Evolutionary conservation across 2,888 invertebrate species (phyloP).

Genomic region (Torymus texanus): DNA sequence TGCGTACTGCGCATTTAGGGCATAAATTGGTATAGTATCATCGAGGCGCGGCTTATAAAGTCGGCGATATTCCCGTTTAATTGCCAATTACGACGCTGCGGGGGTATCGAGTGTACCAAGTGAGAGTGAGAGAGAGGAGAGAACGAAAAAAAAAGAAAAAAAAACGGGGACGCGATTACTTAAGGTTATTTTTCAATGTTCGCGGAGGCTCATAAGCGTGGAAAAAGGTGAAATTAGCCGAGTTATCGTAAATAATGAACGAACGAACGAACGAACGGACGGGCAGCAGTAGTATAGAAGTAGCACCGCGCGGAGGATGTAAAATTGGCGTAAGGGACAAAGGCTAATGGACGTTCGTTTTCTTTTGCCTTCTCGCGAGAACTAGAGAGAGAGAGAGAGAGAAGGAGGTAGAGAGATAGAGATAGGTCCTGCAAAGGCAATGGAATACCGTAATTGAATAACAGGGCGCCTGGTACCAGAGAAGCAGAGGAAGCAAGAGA

Average conservation of each 20-base stretch:
- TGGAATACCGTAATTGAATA: constrained; percentile 51
- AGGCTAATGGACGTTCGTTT: too few species aligned
- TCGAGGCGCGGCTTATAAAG: constrained; percentile 14
- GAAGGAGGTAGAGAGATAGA: background rate
- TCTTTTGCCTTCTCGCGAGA: background rate
- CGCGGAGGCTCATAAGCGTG: too few species aligned
- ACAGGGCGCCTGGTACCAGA: constrained; percentile 2
- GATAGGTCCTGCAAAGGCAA: constrained; percentile 33
- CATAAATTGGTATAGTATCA: constrained; percentile 29
- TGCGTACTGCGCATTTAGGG: background rate
- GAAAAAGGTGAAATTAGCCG: too few species aligned
- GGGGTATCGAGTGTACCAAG: constrained; percentile 41
- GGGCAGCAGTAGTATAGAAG: too few species aligned
- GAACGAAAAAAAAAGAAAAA: background rate
- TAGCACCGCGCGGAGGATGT: too few species aligned
- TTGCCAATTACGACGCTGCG: constrained; percentile 63
- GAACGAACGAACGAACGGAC: too few species aligned
- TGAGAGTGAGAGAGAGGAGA: background rate
- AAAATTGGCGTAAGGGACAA: too few species aligned
- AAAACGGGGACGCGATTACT: too few species aligned
- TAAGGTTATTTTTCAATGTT: too few species aligned
- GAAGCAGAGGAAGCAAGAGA: too few species aligned
- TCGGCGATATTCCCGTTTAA: constrained; percentile 60
- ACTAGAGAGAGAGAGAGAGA: background rate
- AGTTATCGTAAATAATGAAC: too few species aligned